A percentile compares a stretch with the other conserved stretches of the same genome.
Conservation (phyloP, 2,888 invertebrate genomes). For the Agonopterix arenella region DNA sequence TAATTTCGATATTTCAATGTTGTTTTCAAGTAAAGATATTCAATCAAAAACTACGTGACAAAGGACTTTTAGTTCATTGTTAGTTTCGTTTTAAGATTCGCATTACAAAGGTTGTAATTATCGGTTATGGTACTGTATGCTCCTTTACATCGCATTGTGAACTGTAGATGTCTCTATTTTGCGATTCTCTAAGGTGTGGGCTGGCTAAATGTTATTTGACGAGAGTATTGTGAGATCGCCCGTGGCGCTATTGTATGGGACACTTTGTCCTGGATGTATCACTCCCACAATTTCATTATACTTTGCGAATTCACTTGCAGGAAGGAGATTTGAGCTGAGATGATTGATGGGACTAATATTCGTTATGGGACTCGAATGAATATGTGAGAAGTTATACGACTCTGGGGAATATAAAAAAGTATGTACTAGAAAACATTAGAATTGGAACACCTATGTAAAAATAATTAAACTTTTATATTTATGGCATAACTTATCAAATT, state of each 20-base stretch:
- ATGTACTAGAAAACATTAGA: no score
- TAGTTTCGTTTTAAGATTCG: slow-evolving; percentile 45
- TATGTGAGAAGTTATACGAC: slow-evolving; percentile 64
- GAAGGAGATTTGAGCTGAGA: slow-evolving; percentile 40
- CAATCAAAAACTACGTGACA: slow-evolving; percentile 44
- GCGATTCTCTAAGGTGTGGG: slow-evolving; percentile 75
- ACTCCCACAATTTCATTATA: slow-evolving; percentile 70
- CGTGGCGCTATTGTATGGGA: slow-evolving; percentile 52
- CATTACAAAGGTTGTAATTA: slow-evolving; percentile 71
- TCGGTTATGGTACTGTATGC: slow-evolving; percentile 60
- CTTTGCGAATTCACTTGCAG: slow-evolving; percentile 56
- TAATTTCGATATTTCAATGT: background rate
- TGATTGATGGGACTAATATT: slow-evolving; percentile 58
- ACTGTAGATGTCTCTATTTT: slow-evolving; percentile 67
- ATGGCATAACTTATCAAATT: no score
- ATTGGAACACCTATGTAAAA: no score
- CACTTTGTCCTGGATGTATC: slow-evolving; percentile 57
- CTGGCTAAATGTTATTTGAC: slow-evolving; percentile 75
- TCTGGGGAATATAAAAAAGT: slow-evolving; percentile 35
- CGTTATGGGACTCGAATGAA: slow-evolving; percentile 27
- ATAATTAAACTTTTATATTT: no score
- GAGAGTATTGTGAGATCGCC: slow-evolving; percentile 69
- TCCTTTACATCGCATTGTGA: slow-evolving; percentile 57
- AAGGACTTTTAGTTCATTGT: slow-evolving; percentile 41
- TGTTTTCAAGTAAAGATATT: slow-evolving; percentile 9